Evolutionary conservation across 2,888 invertebrate genomes (phyloP).

Genomic region (Cheiracanthium punctorium): DNA sequence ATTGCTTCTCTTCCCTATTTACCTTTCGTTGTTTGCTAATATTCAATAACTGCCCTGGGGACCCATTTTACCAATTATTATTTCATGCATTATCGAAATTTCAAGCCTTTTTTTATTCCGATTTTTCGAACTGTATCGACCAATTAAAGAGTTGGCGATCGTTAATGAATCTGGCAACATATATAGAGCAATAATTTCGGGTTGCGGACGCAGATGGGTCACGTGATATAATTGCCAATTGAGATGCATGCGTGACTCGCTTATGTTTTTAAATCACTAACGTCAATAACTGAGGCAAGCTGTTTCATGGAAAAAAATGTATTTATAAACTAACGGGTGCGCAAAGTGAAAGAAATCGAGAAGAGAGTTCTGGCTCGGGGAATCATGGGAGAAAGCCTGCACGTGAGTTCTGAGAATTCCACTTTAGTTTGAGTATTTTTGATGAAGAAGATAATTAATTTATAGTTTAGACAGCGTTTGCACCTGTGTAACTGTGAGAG

Average conservation of each 20-base stretch:
- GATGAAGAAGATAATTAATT: too few species aligned
- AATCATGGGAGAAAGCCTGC: not conserved
- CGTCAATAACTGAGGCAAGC: not conserved
- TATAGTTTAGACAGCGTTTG: too few species aligned
- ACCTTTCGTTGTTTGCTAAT: not conserved
- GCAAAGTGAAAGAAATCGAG: not conserved
- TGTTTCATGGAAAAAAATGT: not conserved
- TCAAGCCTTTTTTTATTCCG: not conserved
- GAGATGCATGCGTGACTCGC: conserved; percentile 14
- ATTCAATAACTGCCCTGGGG: not conserved
- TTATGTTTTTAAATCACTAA: conserved; percentile 1
- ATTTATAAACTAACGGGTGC: not conserved
- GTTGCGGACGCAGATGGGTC: not conserved
- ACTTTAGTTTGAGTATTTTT: too few species aligned
- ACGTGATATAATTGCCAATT: conserved; percentile 15
- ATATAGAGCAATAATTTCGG: not conserved
- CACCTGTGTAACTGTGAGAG: too few species aligned
- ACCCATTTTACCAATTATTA: conserved; percentile 5
- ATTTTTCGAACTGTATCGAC: not conserved
- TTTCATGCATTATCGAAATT: not conserved
- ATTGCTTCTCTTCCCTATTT: not conserved
- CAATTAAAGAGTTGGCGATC: not conserved
- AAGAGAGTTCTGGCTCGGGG: not conserved
- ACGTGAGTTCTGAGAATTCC: not conserved
- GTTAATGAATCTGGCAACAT: conserved; percentile 2